Evolutionary conservation across 2,797 vertebrate species (phyloP).

Genomic region (Paguma larvata): DNA sequence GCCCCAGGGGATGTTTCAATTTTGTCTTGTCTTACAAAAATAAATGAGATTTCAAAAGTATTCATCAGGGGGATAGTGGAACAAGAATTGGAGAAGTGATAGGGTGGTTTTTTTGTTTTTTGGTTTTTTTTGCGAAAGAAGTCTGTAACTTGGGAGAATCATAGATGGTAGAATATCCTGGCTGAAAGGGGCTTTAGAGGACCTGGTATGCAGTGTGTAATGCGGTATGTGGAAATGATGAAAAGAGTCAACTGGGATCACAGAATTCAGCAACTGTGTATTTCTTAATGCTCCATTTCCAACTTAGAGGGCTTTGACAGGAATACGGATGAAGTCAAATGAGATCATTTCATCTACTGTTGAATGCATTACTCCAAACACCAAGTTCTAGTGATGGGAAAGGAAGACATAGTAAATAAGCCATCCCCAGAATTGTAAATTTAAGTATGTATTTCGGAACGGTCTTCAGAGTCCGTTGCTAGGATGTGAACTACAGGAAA

Average conservation of each 20-base stretch:
- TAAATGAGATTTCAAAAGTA: slow-evolving; percentile 82
- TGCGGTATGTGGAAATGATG: neutral
- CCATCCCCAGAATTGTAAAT: neutral
- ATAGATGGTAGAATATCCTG: slow-evolving; percentile 32
- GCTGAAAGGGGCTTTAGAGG: neutral
- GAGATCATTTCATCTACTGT: slow-evolving; percentile 30
- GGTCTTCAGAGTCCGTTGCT: neutral
- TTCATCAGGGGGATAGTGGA: slow-evolving; percentile 59
- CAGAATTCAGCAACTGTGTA: neutral
- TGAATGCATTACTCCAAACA: slow-evolving; percentile 7
- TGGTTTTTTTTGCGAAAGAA: neutral
- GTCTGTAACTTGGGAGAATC: neutral
- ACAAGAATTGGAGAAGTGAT: slow-evolving; percentile 57
- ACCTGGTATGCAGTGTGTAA: neutral
- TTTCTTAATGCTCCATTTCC: slow-evolving; percentile 48
- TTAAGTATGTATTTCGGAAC: neutral
- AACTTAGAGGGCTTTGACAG: neutral
- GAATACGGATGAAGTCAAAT: slow-evolving; percentile 36
- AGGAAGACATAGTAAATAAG: slow-evolving; percentile 30
- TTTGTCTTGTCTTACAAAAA: slow-evolving; percentile 84
- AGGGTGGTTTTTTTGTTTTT: neutral
- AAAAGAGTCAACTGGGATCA: slow-evolving; percentile 33
- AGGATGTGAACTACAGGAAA: slow-evolving; percentile 35
- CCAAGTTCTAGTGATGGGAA: neutral
- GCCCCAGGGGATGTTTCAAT: slow-evolving; percentile 76